Base-by-base conservation (phyloP, 1,140 invertebrate species). In the Monochamus saltuarius region DNA sequence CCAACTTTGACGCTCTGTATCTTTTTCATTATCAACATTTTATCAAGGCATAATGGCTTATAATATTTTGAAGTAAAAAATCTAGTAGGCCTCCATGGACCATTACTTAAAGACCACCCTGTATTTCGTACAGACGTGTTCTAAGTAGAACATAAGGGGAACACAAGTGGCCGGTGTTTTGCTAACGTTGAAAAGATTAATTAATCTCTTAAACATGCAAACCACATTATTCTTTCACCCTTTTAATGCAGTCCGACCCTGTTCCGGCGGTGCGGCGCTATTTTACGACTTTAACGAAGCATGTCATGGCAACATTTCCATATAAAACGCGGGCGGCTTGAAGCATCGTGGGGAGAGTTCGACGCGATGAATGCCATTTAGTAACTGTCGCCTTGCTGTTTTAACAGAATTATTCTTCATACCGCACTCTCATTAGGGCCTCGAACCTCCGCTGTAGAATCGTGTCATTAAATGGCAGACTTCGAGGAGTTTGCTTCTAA, bases 301-400 rank as follows among this genome's bases (percentile, higher is more conserved):
- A 67, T 73, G 68, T 71, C 72, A 73, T 68, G 69, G 67, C 67
- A 70, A 69, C 72, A 73, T 72, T 73, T 70, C 68, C 72, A 72
- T 73, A 73, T 70, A 73, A 68, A 73, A 73, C 68, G 68, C 52
- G 65, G 43, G 43, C 19, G 19, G 45, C 49, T 38, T 36, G 73
- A 77, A 45, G 76, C 77, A 70, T 77, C 75, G 65, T 45, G 7
- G 75, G 76, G 14, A 74, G 73, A 66, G 49, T 45, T 59, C 64
- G 50, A 56, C 42, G 50, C 43, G 61, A 61, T 66, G 56, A 46
- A 16, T 56, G 66, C 42, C 66, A 66, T 68, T 68, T 65, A 62
- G 49, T 60, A 62, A 65, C 59, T 67, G 66, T 67, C 66, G 59
- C 56, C 60, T 54, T 60, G 49, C 53, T 54, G 53, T 50, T 63